These are phyloP conservation scores for Pollenia labialis DNA, from an alignment of 2,888 invertebrate genomes.

Conservation along the genomic window DNA sequence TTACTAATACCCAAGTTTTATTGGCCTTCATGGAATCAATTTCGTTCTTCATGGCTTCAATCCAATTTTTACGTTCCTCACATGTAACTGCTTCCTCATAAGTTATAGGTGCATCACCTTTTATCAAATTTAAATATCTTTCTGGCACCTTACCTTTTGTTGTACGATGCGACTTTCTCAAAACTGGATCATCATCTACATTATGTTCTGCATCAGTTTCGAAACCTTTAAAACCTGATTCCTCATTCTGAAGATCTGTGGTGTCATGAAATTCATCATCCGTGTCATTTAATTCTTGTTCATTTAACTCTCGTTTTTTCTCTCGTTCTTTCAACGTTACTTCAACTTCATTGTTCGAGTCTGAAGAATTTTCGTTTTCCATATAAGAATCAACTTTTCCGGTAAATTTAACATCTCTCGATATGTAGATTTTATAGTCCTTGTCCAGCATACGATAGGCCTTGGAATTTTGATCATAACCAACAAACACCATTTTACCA, in stretches of 20 bases:
- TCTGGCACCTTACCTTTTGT: slow-evolving; percentile 36
- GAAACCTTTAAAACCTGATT: background rate
- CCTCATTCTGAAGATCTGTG: background rate
- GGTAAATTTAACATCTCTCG: slow-evolving; percentile 21
- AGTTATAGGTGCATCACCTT: background rate
- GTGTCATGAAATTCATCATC: slow-evolving; percentile 5
- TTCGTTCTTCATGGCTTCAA: no score
- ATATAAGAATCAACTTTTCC: background rate
- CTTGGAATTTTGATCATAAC: slow-evolving; percentile 19
- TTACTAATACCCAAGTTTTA: background rate
- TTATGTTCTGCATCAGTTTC: background rate
- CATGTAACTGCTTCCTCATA: no score
- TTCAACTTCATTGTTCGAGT: background rate
- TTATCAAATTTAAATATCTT: slow-evolving; percentile 22
- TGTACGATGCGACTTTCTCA: slow-evolving; percentile 5
- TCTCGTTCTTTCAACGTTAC: background rate
- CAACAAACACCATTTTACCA: background rate
- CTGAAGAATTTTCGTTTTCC: background rate
- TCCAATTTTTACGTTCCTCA: no score
- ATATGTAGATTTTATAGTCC: slow-evolving; percentile 7
- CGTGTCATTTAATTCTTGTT: background rate
- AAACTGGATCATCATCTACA: background rate
- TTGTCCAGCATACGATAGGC: slow-evolving; percentile 30
- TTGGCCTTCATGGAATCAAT: no score
- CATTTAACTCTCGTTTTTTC: no score